Conservation (phyloP, 1,140 invertebrate genomes). For the Hypothenemus hampei region DNA sequence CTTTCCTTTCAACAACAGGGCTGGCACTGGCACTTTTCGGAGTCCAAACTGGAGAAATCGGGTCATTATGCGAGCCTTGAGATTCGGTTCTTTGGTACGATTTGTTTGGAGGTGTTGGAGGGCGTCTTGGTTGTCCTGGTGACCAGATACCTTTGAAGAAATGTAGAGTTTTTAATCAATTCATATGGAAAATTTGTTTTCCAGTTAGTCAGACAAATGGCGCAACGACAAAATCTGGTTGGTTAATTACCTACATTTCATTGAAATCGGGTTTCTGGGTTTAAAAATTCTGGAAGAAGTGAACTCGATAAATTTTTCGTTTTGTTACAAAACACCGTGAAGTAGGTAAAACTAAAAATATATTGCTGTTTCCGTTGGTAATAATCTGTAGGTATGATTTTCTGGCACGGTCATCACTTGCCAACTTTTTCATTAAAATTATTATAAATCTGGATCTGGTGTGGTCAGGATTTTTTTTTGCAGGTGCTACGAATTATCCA, state of each 20-base stretch:
- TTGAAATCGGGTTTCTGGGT: not conserved
- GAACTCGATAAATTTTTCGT: conserved; percentile 3
- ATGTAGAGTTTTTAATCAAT: not conserved
- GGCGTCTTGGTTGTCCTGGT: conserved; percentile 37
- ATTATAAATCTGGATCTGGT: too few species aligned
- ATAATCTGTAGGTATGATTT: conserved; percentile 5
- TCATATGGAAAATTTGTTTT: too few species aligned
- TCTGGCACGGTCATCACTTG: conserved; percentile 5
- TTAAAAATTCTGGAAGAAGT: not conserved
- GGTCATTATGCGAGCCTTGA: conserved; percentile 43
- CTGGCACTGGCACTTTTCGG: conserved; percentile 62
- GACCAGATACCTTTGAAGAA: conserved; percentile 48
- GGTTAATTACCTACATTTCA: too few species aligned
- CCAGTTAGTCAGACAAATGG: too few species aligned
- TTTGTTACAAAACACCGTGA: conserved; percentile 12
- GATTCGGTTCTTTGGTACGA: conserved; percentile 44
- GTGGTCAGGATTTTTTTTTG: too few species aligned
- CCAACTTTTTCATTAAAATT: conserved; percentile 3
- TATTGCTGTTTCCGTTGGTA: conserved; percentile 8
- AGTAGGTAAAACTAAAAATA: conserved; percentile 21
- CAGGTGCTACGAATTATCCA: too few species aligned
- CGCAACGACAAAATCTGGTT: too few species aligned
- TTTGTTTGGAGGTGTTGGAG: conserved; percentile 33
- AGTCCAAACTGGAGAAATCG: conserved; percentile 67
- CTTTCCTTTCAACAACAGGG: conserved; percentile 57